Base-by-base conservation (phyloP, 2,113 vertebrate species). In the Kryptolebias marmoratus region DNA sequence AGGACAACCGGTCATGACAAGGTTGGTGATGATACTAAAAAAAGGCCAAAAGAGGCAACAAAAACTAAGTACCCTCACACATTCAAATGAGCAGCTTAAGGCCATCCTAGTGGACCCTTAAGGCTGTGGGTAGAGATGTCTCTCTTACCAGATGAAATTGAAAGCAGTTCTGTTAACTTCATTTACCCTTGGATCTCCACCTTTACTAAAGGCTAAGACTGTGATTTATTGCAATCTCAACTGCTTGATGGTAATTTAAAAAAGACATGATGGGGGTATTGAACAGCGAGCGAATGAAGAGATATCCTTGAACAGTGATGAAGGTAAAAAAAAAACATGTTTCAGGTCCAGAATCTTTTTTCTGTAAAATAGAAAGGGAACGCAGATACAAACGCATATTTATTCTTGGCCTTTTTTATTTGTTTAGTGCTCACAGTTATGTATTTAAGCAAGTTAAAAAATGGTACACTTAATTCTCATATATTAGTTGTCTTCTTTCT, bases 221-320 rank as follows among this genome's bases (percentile, higher is more conserved):
- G 58, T 53, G 68, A 72, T 72, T 72, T 54, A 53, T 11, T 47
- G 45, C 56, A 8, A 27, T 66, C 63, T 83, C 16, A 79, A 59
- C 44, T 14, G 36, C 39, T 64, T 50, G 53, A 64, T 28, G 2
- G 45, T 72, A 63, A 47, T 31, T 66, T 77, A 55, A 42, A 10
- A 3, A 54, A n/a, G 22, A 30, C 57, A 32, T 2, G 52, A 59
- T 45, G 53, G 68, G 49, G 5, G 18, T 39, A 18, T 16, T 4
- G 61, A 4, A 45, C 31, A 64, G 2, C 9, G 27, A 66, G 39
- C 45, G 48, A 67, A 14, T 1, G 18, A 14, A 16, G 39, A 22
- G 14, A 13, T 11, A 42, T 44, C 8, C 2, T 12, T 39, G n/a
- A 16, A 54, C 13, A 15, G 2, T 28, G 42, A 30, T 44, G 49